Conservation (phyloP, 2,797 vertebrate species). For the Chiloscyllium punctatum region DNA sequence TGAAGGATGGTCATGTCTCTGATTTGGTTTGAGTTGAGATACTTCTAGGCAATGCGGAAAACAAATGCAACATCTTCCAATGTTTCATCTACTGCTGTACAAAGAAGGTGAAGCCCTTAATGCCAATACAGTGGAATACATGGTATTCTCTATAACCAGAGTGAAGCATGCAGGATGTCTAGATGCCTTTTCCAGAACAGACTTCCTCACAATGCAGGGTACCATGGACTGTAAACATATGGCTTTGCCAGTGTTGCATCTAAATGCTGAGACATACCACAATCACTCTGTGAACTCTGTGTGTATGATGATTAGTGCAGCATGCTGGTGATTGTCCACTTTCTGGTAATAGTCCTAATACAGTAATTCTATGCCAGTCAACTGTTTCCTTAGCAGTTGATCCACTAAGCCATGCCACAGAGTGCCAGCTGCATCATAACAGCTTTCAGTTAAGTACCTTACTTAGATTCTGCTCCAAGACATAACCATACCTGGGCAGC, state of each 20-base stretch:
- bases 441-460: neutral
- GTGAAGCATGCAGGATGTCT: neutral
- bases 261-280: neutral
- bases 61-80: neutral
- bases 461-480: neutral
- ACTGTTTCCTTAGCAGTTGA: neutral
- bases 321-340: neutral
- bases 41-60: neutral
- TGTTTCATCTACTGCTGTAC: neutral
- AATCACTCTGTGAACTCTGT: neutral
- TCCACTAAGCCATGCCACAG: neutral
- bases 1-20: neutral
- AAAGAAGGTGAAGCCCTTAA: neutral
- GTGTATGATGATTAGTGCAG: neutral
- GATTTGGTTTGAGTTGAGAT: neutral
- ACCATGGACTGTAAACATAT: neutral
- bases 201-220: neutral
- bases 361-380: neutral
- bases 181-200: neutral
- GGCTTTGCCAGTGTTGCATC: neutral
- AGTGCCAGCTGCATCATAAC: neutral
- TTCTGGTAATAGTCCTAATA: neutral
- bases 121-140: neutral
- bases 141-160: neutral
- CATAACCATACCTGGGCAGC: neutral